Evolutionary conservation across 2,888 invertebrate genomes (phyloP), one percentile per base, ranked within the genome.

Genomic region (Autographa gamma): DNA sequence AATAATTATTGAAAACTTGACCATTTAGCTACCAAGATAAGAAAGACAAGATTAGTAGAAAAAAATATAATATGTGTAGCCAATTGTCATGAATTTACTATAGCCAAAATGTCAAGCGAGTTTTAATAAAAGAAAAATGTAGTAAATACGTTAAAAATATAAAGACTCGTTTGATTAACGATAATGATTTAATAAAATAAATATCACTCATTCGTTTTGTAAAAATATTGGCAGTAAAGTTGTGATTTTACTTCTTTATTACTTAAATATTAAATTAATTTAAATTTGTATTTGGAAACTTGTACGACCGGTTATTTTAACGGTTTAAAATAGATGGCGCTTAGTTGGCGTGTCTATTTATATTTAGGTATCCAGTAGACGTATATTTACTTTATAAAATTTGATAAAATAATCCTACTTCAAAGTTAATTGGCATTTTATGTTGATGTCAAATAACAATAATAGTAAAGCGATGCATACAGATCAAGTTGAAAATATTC

Each of bases 291-390:
- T 48, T 48, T 41, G n/a, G 6, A 66, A 74, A 74, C 73, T 0
- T 19, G 78, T 69, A 59, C 14, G 4, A 16, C 67, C 60, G 52
- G 75, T 78, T 71, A 59, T 60, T 69, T 62, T 31, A 43, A 0
- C 8, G 9, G 0, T 18, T 16, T 52, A 11, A 41, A 8, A 59
- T 77, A 77, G 81, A 80, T 83, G 83, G 81, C 81, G 83, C 63
- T 81, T 63, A 70, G 48, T 43, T 68, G 14, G 19, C 0, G 14
- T 19, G 61, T 64, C 80, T 81, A 79, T 79, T 79, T 78, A 69
- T 81, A 65, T 0, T 34, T 3, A 43, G 38, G 34, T 58, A 74
- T 74, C 74, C 70, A 81, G 70, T 59, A 59, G 65, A 68, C n/a
- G 14, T 31, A 34, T 34, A 6, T 34, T n/a, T 34, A 38, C 11